Evolutionary conservation across 1,140 invertebrate genomes (phyloP).

Genomic region (Macrobrachium rosenbergii): DNA sequence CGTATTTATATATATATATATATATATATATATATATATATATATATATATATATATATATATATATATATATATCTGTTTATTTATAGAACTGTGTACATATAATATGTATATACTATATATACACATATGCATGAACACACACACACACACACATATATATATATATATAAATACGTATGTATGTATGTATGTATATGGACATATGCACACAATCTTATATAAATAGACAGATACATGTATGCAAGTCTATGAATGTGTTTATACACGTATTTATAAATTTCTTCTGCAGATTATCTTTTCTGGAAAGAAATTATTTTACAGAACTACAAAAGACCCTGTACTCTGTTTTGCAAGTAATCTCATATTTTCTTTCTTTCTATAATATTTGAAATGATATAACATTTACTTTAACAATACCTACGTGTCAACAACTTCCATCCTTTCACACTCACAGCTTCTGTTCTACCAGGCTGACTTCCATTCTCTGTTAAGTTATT

Average conservation of each 20-base stretch:
- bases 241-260: neutral
- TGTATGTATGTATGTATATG: conserved; percentile 7
- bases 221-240: conserved; percentile 4
- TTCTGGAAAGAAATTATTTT: no score
- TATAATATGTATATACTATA: no score
- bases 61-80: neutral
- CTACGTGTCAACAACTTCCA: no score
- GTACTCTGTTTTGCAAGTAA: no score
- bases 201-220: neutral
- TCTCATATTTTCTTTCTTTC: no score
- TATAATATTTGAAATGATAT: no score
- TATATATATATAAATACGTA: conserved; percentile 18
- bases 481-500: no score
- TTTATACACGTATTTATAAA: neutral
- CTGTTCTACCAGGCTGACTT: no score
- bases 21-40: conserved; percentile 22
- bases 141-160: neutral
- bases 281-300: neutral
- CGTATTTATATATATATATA: conserved; percentile 14
- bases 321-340: no score
- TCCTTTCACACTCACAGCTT: no score
- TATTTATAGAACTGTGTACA: neutral
- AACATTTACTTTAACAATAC: no score
- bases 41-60: conserved; percentile 27
- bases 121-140: no score